Conservation (phyloP, 1,140 invertebrate genomes). For the Battus philenor region DNA sequence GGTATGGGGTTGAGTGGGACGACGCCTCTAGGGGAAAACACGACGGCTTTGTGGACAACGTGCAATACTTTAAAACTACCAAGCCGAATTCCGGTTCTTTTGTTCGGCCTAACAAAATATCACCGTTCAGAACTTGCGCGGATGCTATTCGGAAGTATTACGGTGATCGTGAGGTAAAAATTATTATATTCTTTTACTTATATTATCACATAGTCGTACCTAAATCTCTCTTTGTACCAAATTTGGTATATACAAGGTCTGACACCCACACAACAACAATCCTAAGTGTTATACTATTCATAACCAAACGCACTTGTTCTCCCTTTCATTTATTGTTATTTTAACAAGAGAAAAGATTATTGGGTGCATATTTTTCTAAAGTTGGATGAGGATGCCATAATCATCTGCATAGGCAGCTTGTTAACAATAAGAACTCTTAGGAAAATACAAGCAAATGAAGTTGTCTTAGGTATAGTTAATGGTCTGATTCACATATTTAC, state of each 20-base stretch:
- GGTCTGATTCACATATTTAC: too few relatives aligned
- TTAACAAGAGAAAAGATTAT: too few relatives aligned
- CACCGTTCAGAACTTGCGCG: conserved; percentile 81
- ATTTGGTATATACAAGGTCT: conserved; percentile 10
- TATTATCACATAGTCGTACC: conserved; percentile 2
- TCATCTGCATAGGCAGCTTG: too few relatives aligned
- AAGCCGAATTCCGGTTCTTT: conserved; percentile 88
- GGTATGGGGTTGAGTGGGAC: conserved; percentile 97
- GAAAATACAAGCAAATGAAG: too few relatives aligned
- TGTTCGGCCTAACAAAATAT: conserved; percentile 87
- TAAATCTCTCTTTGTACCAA: not conserved
- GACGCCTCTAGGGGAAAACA: conserved; percentile 91
- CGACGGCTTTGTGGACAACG: conserved; percentile 88
- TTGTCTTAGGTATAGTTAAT: too few relatives aligned
- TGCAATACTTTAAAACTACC: conserved; percentile 87
- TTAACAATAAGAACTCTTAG: too few relatives aligned
- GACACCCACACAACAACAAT: conserved; percentile 17
- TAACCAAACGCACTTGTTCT: too few relatives aligned
- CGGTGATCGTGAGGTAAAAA: conserved; percentile 77
- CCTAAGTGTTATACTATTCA: too few relatives aligned
- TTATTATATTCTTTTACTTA: not conserved
- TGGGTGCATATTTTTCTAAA: too few relatives aligned
- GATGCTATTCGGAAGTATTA: conserved; percentile 86
- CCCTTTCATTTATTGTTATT: too few relatives aligned
- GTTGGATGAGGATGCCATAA: too few relatives aligned